Base-by-base conservation (phyloP, 2,888 invertebrate genomes). In the Eretmocerus hayati region DNA sequence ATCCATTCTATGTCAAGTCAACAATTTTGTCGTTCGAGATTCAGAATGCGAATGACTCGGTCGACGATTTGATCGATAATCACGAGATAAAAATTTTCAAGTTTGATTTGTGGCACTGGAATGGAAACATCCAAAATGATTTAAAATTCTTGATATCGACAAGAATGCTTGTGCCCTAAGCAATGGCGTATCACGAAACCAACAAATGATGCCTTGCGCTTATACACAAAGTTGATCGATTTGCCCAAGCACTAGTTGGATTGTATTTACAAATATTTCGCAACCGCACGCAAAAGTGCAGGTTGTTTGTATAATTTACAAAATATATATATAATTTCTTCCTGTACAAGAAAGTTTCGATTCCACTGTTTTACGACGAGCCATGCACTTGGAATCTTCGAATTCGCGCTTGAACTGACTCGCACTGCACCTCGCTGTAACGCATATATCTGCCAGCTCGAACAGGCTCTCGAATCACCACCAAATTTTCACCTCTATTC, bases 381-480 rank as follows among this genome's bases (percentile, higher is more conserved):
- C 66, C 68, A 33, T 72, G 73, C 3, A 72, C 65, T 55, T 74
- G 73, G 44, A 74, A 69, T 51, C 72, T 67, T 37, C 72, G 67
- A 50, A 75, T 75, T 39, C 75, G 62, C 23, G 74, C 74, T 57
- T 74, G 72, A 3, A 75, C 72, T 20, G 74, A 73, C 52, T 75
- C 75, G 59, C 75, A 75, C 52, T 75, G 74, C 35, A 75, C 73
- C 54, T 75, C 75, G 58, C 72, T 73, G 59, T 74, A 74, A 43
- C 72, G 66, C 30, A 72, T 70, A 59, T 72, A 74, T 30, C 69
- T 63, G 13, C 72, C 73, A 3, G 74, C 72, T 36, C 71, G 62
- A 5, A 73, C 72, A 1, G 73, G 72, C 56, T 75, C 75, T 23
- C 75, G 64, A 16, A 75, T 75, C 23, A 75, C 73, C 21, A 75